Conservation (phyloP, 2,113 vertebrate species). For the Caloenas nicobarica region DNA sequence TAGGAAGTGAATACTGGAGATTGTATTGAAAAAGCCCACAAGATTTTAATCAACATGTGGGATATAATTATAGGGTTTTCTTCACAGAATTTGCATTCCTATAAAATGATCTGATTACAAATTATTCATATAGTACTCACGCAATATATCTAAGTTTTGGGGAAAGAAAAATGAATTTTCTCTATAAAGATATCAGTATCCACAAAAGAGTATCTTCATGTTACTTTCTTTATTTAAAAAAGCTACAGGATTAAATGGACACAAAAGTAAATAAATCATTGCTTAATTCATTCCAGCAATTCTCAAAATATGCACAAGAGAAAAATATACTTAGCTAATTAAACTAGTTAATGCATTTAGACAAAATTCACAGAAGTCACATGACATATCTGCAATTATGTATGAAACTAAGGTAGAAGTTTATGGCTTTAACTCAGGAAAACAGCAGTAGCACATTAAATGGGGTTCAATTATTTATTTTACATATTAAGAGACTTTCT, state of each 20-base stretch:
- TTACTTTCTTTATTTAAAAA: background rate
- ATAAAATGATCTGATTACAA: background rate
- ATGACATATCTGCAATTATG: background rate
- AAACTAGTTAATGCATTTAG: background rate
- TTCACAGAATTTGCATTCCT: background rate
- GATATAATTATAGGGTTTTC: background rate
- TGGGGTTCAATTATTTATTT: rapidly evolving
- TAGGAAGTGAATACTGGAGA: background rate
- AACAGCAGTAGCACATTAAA: background rate
- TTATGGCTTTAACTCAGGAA: background rate
- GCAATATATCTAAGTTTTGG: background rate
- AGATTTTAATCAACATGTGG: background rate
- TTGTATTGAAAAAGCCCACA: background rate
- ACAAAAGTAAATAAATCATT: background rate
- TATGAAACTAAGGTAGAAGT: background rate
- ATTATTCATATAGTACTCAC: background rate
- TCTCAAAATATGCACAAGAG: background rate
- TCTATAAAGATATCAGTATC: background rate
- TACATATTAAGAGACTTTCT: background rate
- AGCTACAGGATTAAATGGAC: background rate
- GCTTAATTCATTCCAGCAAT: background rate
- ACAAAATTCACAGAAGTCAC: background rate
- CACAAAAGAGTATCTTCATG: background rate
- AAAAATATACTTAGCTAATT: background rate
- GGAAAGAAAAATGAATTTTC: background rate